A percentile compares a stretch with the other conserved stretches of the same genome.
Evolutionary conservation across 2,113 vertebrate genomes (phyloP).

Genomic region (Cynocephalus volans): DNA sequence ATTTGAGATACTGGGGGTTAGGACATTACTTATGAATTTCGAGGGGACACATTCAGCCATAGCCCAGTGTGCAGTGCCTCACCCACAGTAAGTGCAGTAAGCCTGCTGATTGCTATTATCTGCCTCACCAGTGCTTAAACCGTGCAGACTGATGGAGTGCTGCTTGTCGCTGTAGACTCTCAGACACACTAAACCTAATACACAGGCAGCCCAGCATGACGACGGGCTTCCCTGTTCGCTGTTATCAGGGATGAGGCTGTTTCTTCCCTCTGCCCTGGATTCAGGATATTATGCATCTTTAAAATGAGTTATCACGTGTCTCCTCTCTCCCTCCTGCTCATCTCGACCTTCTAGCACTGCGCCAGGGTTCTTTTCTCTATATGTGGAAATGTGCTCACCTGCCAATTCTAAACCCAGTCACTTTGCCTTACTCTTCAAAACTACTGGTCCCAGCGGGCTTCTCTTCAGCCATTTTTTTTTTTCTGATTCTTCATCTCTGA

Average conservation of each 20-base stretch:
- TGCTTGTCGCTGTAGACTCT: not conserved
- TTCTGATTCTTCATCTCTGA: not conserved
- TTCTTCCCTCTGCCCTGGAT: constrained; percentile 53
- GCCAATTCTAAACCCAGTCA: not conserved
- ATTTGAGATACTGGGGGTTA: not conserved
- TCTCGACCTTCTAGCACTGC: not conserved
- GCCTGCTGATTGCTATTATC: not conserved
- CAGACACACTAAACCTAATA: not conserved
- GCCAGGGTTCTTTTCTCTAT: not conserved
- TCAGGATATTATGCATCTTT: not conserved
- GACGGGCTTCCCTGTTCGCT: not conserved
- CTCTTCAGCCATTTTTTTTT: not conserved
- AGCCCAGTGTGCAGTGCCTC: not conserved
- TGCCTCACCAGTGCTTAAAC: not conserved
- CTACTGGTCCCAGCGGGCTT: not conserved
- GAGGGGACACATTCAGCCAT: not conserved
- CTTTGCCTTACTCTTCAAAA: not conserved
- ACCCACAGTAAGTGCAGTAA: not conserved
- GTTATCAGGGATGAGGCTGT: not conserved
- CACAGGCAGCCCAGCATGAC: not conserved
- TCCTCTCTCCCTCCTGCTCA: not conserved
- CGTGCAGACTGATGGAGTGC: fast-evolving
- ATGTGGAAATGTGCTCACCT: not conserved
- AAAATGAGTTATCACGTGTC: not conserved
- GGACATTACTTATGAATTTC: not conserved